A percentile compares a stretch with the other conserved stretches of the same genome.
Conservation (phyloP, 2,797 vertebrate genomes). For the Eutrigla gurnardus region DNA sequence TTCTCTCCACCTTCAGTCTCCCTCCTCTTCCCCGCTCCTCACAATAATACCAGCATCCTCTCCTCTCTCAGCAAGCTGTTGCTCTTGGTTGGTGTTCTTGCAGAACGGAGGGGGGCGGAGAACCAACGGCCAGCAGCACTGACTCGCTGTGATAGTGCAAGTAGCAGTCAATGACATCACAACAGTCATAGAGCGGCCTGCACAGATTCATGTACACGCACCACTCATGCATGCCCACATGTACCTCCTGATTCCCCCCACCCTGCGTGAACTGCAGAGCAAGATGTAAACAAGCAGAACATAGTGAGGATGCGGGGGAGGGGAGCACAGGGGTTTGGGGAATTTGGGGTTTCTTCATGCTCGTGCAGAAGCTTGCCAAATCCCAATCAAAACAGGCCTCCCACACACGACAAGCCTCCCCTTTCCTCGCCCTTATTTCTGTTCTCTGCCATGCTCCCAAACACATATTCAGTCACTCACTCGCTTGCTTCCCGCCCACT, state of each 20-base stretch:
- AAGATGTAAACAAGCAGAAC: conserved; percentile 81
- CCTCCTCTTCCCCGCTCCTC: conserved; percentile 32
- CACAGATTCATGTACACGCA: conserved; percentile 21
- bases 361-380: conserved; percentile 68
- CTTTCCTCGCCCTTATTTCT: conserved; percentile 40
- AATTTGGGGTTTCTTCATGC: conserved; percentile 63
- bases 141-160: conserved; percentile 74
- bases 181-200: conserved; percentile 30
- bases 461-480: conserved; percentile 63
- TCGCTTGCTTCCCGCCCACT: conserved; percentile 62
- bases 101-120: conserved; percentile 62
- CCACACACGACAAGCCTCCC: conserved; percentile 71
- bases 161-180: conserved; percentile 81
- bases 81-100: conserved; percentile 65
- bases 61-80: conserved; percentile 64
- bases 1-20: conserved; percentile 23
- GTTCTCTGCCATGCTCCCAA: conserved; percentile 63
- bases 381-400: conserved; percentile 74
- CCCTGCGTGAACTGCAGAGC: conserved; percentile 50
- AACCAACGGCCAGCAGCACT: conserved; percentile 63
- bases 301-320: conserved; percentile 70
- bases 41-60: conserved; percentile 57
- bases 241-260: conserved; percentile 13
- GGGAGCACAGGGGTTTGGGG: conserved; percentile 52
- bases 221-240: conserved; percentile 16